These are phyloP conservation scores for Centropus bengalensis DNA, from an alignment of 2,113 vertebrate genomes.

Conservation along the genomic window DNA sequence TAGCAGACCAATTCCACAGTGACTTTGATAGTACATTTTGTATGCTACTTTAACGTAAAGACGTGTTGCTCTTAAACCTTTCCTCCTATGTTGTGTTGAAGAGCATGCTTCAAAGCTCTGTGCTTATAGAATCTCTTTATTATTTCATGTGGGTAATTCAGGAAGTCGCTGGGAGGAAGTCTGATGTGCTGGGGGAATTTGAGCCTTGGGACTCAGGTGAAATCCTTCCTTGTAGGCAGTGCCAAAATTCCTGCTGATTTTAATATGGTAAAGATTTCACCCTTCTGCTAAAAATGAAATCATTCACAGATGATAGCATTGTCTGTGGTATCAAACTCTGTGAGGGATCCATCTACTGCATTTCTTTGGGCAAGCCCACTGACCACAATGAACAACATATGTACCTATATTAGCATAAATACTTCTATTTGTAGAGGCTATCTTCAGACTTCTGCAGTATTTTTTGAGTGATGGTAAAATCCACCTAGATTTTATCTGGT, in stretches of 20 bases:
- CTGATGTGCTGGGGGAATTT: rapidly evolving
- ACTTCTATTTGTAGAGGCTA: not conserved
- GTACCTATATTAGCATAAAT: not conserved
- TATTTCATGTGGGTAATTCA: not conserved
- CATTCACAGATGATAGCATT: rapidly evolving
- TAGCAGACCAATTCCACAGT: not conserved
- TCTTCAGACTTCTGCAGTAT: not conserved
- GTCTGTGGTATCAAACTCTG: not conserved
- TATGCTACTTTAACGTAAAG: not conserved
- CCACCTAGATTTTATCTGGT: not conserved
- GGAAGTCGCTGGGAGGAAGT: not conserved
- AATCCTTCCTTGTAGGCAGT: not conserved
- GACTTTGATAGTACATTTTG: not conserved
- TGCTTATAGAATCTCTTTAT: not conserved
- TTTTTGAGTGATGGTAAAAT: not conserved
- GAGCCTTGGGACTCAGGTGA: not conserved
- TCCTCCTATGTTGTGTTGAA: not conserved
- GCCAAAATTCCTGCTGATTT: not conserved
- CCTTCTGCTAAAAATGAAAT: not conserved
- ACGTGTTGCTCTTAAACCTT: not conserved
- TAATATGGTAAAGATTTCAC: not conserved
- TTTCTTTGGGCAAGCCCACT: not conserved
- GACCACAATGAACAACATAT: not conserved
- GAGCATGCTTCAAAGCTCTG: not conserved
- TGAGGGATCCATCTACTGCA: rapidly evolving